Evolutionary conservation across 2,888 invertebrate genomes (phyloP).

Genomic region (Phorcus lineatus): DNA sequence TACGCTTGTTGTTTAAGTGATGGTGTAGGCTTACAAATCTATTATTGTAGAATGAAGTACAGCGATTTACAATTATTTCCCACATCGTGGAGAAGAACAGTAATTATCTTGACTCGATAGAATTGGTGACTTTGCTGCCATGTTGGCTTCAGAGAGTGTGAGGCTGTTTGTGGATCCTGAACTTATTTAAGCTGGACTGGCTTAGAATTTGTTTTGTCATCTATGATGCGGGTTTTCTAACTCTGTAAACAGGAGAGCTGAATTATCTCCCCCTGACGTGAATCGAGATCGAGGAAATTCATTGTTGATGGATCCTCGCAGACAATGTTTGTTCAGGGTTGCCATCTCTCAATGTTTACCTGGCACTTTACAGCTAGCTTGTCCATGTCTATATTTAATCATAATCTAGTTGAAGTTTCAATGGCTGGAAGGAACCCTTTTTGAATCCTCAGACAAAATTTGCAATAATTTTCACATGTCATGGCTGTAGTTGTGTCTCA

Average conservation of each 20-base stretch:
- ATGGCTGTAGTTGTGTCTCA: no score
- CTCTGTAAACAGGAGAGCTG: background rate
- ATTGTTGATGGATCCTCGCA: background rate
- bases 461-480: no score
- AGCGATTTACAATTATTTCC: no score
- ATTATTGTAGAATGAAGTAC: no score
- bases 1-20: no score
- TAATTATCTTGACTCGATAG: background rate
- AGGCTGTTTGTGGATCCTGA: slow-evolving; percentile 8
- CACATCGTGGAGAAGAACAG: background rate
- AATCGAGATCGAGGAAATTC: slow-evolving; percentile 1
- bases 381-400: no score
- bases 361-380: no score
- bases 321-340: slow-evolving; percentile 6
- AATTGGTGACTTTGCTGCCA: background rate
- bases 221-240: background rate
- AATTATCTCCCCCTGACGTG: background rate
- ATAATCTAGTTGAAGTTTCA: no score
- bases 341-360: background rate
- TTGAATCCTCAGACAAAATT: no score
- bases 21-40: no score
- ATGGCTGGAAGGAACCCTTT: no score
- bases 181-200: background rate
- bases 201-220: background rate
- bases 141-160: background rate